A percentile compares a stretch with the other conserved stretches of the same genome.
phyloP scores from a whole-genome alignment of 2,888 invertebrate species.

The Papilio gigon region DNA sequence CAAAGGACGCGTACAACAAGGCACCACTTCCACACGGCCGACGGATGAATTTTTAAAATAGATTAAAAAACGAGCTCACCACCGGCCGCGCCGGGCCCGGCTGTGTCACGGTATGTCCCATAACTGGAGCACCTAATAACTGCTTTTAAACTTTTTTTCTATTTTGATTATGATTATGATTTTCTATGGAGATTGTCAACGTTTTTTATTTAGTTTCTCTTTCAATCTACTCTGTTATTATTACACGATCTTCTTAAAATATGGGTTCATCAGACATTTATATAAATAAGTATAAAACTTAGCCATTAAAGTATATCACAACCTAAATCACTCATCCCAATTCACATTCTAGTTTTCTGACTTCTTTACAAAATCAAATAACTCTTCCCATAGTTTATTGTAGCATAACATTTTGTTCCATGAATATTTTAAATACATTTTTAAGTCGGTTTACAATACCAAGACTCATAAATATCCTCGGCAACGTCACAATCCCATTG shows the following conservation, averaged over 20 bases:
- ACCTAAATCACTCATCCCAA: too few species aligned
- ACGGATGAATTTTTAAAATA: conserved; percentile 56
- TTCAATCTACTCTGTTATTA: background rate
- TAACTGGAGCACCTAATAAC: conserved; percentile 54
- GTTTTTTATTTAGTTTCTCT: background rate
- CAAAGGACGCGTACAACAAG: conserved; percentile 16
- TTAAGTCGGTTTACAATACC: conserved; percentile 7
- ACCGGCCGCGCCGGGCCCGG: conserved; percentile 50
- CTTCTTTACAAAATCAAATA: background rate
- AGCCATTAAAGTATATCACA: background rate
- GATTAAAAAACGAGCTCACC: conserved; percentile 58
- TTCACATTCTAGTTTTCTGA: background rate
- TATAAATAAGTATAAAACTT: background rate
- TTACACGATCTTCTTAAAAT: background rate
- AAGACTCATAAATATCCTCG: conserved; percentile 39
- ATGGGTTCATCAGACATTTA: background rate
- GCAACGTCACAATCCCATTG: conserved; percentile 46
- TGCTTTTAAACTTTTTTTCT: conserved; percentile 48
- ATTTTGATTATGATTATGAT: conserved; percentile 56
- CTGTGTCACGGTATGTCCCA: conserved; percentile 60
- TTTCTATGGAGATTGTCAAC: conserved; percentile 23
- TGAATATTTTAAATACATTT: background rate
- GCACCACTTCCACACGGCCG: conserved; percentile 33
- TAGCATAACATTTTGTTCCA: conserved; percentile 8
- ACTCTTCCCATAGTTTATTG: background rate